Base-by-base conservation (phyloP, 2,113 vertebrate genomes). In the Callospermophilus lateralis region DNA sequence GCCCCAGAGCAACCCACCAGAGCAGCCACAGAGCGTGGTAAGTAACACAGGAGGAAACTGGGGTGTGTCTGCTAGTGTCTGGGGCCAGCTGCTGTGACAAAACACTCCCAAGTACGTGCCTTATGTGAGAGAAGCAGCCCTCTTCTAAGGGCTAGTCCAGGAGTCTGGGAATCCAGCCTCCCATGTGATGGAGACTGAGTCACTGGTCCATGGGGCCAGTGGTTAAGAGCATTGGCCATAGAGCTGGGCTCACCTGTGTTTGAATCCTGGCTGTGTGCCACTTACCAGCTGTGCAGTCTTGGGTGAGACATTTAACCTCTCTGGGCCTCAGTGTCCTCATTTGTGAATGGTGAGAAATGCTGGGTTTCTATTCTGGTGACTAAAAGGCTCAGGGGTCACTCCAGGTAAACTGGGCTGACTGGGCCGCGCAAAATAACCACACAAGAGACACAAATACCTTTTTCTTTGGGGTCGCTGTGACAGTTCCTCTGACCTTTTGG, bases 1-100 rank as follows among this genome's bases (percentile, higher is more conserved):
- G 0, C 67, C 89, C 12, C 98, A 97, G 94, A 97, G 90, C 96
- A 97, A 70, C 88, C 96, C 96, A 9, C 84, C 94, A 2, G 97
- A 98, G 77, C 97, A 97, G 84, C 97, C 89, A 0, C 97, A 97
- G 86, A 97, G 87, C 87, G 11, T 92, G 96, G 98, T 98, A 37
- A 96, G 98, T 97, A 42, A 55, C 2, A 51, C 0, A 22, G 67
- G 45, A 89, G 42, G 42, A 51, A 9, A 4, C 15, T 0, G 24
- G 45, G 30, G 7, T 28, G 0, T 30, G 1, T 65, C 24, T 61
- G 4, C 70, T 84, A 76, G n/a, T 6, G 28, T 10, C 8, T 15
- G 42, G 73, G n/a, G 42, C 22, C 17, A 51, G 34, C 4, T 77
- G 32, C 74, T 74, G 24, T 37, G 6, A 78, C 65, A 37, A 32